Base-by-base conservation (phyloP, 2,797 vertebrate species). In the Pseudochromis fuscus region DNA sequence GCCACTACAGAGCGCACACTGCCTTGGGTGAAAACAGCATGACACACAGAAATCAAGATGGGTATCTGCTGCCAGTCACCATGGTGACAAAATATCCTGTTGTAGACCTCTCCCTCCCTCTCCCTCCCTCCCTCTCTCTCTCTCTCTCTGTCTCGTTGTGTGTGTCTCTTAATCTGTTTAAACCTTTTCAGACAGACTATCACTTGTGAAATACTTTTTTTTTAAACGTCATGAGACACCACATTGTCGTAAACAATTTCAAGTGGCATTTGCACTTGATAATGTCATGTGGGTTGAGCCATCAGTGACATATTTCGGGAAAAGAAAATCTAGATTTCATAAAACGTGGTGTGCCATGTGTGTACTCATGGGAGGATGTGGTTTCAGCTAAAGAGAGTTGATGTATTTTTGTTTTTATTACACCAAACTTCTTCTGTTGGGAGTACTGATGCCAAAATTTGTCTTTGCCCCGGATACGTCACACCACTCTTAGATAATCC, bases 21-120 rank as follows among this genome's bases (percentile, higher is more conserved):
- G 60, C 7, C 35, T 48, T 11, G 44, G 92, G 89, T 84, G 89
- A 95, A 88, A 95, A 92, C 92, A 95, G 94, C 88, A 74, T 95
- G 94, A 96, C 96, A 95, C 90, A 77, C 44, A 87, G 61, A 85
- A 72, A 77, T 88, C 51, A 67, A 56, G 73, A 75, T 85, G 51
- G 0, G 67, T 69, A 85, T 89, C 72, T 63, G 30, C 79, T 60
- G 50, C 70, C 44, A 8, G 87, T 90, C 84, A 84, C 90, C 78
- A 88, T 90, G 46, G 89, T 88, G 87, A 92, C 88, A 85, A 89
- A 87, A 92, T 92, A 91, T 93, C 89, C 90, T 92, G 88, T 88
- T 67, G 60, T 81, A 30, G 28, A 48, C 35, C 75, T 57, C 62
- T 24, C 68, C 42, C 50, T 58, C 31, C 63, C 30, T 71, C 33